phyloP scores from a whole-genome alignment of 2,888 invertebrate genomes.

The Dicranocentrus wangi region DNA sequence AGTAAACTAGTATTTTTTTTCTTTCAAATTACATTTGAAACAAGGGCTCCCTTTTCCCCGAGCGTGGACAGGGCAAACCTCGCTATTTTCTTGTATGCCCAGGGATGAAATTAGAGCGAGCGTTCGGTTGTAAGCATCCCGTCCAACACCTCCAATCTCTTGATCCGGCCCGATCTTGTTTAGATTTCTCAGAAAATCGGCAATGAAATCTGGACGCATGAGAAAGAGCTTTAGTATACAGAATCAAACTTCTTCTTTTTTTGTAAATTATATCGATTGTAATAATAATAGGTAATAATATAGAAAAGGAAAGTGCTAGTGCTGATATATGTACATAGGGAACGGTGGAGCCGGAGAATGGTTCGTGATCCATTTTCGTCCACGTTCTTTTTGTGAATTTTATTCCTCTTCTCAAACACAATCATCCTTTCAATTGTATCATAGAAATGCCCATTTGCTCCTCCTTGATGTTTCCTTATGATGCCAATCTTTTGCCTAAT shows the following conservation, averaged over 20 bases:
- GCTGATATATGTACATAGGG: no score
- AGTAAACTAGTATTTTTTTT: no score
- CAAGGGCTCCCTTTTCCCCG: conserved; percentile 33
- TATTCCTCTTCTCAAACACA: conserved; percentile 34
- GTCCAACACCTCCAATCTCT: conserved; percentile 27
- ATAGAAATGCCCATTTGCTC: conserved; percentile 39
- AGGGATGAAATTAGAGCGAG: conserved; percentile 37
- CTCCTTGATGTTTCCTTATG: conserved; percentile 9
- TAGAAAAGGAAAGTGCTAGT: no score
- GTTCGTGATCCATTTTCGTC: conserved; percentile 50
- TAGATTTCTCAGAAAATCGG: conserved; percentile 36
- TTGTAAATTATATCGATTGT: no score
- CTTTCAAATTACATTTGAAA: conserved; percentile 33
- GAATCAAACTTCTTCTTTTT: no score
- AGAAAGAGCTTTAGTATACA: not conserved
- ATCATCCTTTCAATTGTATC: conserved; percentile 49
- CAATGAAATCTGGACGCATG: conserved; percentile 29
- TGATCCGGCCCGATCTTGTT: conserved; percentile 25
- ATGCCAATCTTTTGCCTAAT: conserved; percentile 31
- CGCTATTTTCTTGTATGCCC: conserved; percentile 35
- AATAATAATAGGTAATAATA: no score
- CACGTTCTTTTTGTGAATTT: conserved; percentile 31
- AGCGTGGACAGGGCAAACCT: conserved; percentile 34
- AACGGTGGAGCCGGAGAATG: conserved; percentile 42
- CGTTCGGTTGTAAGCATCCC: conserved; percentile 39